Conservation (phyloP, 1,140 invertebrate genomes). For the Chironomus tepperi region DNA sequence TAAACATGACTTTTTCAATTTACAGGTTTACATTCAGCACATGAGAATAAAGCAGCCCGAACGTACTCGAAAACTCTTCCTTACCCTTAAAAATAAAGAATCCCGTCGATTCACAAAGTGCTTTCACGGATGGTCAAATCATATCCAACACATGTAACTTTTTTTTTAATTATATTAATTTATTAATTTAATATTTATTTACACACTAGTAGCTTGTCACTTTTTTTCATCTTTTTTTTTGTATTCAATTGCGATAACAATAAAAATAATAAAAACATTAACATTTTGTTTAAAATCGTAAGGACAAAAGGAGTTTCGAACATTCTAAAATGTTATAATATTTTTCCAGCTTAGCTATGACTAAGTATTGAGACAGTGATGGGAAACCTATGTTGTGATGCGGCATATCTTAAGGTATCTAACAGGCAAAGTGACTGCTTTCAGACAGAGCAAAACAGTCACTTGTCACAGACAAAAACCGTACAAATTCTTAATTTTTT, state of each 20-base stretch:
- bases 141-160: constrained; percentile 39
- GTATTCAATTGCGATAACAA: neutral
- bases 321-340: no score
- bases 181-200: constrained; percentile 20
- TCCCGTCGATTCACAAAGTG: constrained; percentile 91
- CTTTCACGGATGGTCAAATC: constrained; percentile 93
- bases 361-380: no score
- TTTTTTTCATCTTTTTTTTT: neutral
- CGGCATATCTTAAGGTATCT: no score
- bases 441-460: no score
- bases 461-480: no score
- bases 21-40: constrained; percentile 94
- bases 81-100: constrained; percentile 97
- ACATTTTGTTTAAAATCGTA: neutral
- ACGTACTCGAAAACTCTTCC: constrained; percentile 79
- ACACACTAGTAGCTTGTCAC: constrained; percentile 14
- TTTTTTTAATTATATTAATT: neutral
- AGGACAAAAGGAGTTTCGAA: neutral
- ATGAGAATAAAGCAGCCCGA: constrained; percentile 92
- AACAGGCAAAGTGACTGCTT: no score
- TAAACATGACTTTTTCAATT: constrained; percentile 26
- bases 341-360: no score
- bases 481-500: no score
- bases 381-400: no score
- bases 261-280: constrained; percentile 1